phyloP scores from a whole-genome alignment of 2,113 vertebrate genomes.

The Sakesphorus luctuosus region DNA sequence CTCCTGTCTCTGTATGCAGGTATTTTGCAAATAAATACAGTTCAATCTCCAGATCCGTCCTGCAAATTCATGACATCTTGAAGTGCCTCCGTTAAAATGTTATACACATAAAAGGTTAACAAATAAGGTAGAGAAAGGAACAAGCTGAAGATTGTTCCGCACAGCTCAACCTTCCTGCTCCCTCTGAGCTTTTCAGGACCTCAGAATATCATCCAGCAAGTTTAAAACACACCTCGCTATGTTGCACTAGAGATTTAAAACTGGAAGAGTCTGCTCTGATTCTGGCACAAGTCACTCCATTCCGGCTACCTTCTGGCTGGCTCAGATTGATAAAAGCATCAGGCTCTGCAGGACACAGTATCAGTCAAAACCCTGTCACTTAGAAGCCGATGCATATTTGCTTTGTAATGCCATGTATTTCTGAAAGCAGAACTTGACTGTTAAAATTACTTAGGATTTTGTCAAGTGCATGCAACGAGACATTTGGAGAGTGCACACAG shows the following conservation, averaged over 20 bases:
- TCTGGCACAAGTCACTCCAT: not conserved
- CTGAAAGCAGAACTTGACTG: not conserved
- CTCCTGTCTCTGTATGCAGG: not conserved
- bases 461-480: fast-evolving
- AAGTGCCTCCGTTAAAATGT: not conserved
- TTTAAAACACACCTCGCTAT: not conserved
- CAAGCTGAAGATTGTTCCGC: not conserved
- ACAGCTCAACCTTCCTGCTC: not conserved
- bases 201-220: not conserved
- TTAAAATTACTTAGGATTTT: not conserved
- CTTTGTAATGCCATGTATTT: not conserved
- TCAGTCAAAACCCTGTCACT: not conserved
- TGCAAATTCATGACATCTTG: not conserved
- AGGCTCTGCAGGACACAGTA: not conserved
- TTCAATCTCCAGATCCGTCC: not conserved
- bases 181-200: not conserved
- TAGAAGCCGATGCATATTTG: not conserved
- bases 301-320: constrained; percentile 11
- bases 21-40: not conserved
- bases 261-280: not conserved
- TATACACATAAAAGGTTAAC: not conserved
- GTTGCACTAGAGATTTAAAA: not conserved
- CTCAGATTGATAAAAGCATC: not conserved
- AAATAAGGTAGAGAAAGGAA: not conserved
- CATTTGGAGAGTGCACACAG: not conserved